Percentiles rank a stretch among this genome's conserved stretches.
Conservation (phyloP, 2,888 invertebrate species). For the Limnephilus auricula region DNA sequence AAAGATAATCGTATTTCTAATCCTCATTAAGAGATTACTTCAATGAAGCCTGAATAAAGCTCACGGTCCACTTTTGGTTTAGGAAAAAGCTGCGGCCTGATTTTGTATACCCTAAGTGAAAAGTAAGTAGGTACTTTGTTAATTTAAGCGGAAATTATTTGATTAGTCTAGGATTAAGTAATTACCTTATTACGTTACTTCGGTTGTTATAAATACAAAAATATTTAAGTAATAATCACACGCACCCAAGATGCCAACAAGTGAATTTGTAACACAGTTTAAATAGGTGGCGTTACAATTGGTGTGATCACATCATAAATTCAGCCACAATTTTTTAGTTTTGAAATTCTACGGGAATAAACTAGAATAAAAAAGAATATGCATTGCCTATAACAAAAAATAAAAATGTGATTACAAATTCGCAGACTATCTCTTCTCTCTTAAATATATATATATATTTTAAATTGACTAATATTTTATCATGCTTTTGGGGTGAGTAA, state of each 20-base stretch:
- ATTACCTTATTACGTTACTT: neutral
- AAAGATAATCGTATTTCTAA: neutral
- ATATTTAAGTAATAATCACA: neutral
- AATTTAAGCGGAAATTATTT: neutral
- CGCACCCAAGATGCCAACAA: neutral
- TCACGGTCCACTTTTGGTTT: neutral
- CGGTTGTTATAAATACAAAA: neutral
- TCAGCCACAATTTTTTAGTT: too few species aligned
- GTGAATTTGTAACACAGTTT: neutral
- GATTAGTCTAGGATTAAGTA: constrained; percentile 4
- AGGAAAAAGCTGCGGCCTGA: neutral
- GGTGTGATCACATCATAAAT: too few species aligned
- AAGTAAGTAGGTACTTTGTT: constrained; percentile 1
- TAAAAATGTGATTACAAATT: too few species aligned
- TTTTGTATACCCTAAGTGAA: neutral
- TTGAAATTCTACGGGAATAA: neutral
- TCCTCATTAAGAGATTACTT: neutral
- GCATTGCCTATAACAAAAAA: too few species aligned
- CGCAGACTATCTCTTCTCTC: too few species aligned
- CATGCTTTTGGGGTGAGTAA: neutral
- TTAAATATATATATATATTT: too few species aligned
- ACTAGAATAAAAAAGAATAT: too few species aligned
- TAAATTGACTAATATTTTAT: neutral
- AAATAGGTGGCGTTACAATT: neutral
- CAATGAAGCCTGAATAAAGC: neutral